Conservation (phyloP, 2,113 vertebrate genomes). For the Brachionichthys hirsutus region DNA sequence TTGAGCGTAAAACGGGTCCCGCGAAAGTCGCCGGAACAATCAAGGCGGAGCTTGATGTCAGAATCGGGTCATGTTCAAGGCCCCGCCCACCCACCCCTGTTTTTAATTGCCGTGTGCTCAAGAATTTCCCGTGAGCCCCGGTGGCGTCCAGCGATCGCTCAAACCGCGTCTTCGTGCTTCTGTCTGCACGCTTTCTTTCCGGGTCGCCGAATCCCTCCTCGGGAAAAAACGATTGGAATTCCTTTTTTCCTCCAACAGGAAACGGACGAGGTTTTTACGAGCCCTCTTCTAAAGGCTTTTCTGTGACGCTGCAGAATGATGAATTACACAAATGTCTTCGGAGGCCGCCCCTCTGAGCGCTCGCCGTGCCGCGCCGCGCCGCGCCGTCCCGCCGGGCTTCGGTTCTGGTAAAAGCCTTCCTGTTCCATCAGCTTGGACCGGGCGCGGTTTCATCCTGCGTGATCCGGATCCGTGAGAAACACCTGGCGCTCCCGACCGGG, state of each 20-base stretch:
- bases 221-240: conserved; percentile 29
- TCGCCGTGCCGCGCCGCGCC: conserved; percentile 39
- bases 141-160: conserved; percentile 67
- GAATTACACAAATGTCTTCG: conserved; percentile 63
- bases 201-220: conserved; percentile 55
- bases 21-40: conserved; percentile 42
- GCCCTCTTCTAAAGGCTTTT: conserved; percentile 20
- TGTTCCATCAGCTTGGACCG: conserved; percentile 55
- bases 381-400: conserved; percentile 45
- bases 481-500: conserved; percentile 53
- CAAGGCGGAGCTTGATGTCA: conserved; percentile 47
- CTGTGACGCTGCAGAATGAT: conserved; percentile 58
- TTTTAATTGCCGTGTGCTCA: conserved; percentile 69
- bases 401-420: conserved; percentile 55
- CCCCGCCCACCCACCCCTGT: conserved; percentile 46
- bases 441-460: conserved; percentile 34
- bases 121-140: conserved; percentile 70
- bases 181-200: conserved; percentile 54
- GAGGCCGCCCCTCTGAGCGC: conserved; percentile 53
- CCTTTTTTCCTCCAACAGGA: conserved; percentile 31
- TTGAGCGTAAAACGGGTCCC: conserved; percentile 41
- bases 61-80: conserved; percentile 61
- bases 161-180: conserved; percentile 66
- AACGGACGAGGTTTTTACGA: conserved; percentile 47
- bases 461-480: conserved; percentile 35